Conservation (phyloP, 2,113 vertebrate genomes). For the Tauraco erythrolophus region DNA sequence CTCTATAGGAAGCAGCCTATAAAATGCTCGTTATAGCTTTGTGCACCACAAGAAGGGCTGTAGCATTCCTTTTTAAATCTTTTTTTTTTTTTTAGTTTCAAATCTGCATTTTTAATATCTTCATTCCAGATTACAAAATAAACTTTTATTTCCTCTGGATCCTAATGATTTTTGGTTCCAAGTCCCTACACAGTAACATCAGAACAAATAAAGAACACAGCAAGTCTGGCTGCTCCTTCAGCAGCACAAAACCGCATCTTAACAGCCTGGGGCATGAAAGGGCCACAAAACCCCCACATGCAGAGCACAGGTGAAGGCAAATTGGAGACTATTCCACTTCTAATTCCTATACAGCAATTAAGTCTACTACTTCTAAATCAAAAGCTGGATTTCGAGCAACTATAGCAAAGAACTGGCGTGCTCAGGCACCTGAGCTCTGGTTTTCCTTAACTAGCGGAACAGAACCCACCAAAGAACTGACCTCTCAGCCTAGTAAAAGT, state of each 20-base stretch:
- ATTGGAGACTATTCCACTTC: background rate
- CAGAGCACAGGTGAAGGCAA: background rate
- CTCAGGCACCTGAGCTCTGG: background rate
- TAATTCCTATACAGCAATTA: background rate
- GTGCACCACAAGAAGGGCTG: background rate
- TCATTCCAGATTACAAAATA: background rate
- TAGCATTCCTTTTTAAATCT: background rate
- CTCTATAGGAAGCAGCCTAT: background rate
- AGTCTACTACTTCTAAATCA: background rate
- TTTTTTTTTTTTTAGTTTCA: background rate
- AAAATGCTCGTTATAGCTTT: background rate
- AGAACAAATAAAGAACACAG: background rate
- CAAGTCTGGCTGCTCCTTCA: background rate
- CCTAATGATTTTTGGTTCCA: background rate
- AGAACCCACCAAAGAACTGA: background rate
- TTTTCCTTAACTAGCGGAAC: background rate
- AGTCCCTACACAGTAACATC: background rate
- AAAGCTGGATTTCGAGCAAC: background rate
- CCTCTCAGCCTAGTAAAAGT: background rate
- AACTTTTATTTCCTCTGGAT: background rate
- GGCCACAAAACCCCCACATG: fast-evolving
- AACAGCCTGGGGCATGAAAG: background rate
- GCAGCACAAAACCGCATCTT: background rate
- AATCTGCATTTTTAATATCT: background rate
- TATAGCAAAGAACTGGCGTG: background rate